These are phyloP conservation scores for Plagodis pulveraria DNA, from an alignment of 2,888 invertebrate species.

Conservation along the genomic window DNA sequence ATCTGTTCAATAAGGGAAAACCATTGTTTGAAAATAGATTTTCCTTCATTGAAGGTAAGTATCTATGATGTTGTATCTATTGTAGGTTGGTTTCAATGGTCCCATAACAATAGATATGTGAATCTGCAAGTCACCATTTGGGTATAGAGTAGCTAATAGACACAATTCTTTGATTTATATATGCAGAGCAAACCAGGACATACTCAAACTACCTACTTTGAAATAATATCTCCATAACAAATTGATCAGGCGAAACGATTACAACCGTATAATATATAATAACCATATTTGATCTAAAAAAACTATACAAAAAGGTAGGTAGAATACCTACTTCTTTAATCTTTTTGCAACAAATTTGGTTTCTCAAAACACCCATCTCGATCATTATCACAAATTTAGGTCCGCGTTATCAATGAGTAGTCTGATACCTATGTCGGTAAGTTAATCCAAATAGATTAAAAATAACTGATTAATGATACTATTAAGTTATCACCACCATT, in stretches of 20 bases:
- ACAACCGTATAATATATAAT: slow-evolving; percentile 4
- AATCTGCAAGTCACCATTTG: too few relatives aligned
- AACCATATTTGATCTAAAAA: too few relatives aligned
- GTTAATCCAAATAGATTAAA: slow-evolving; percentile 36
- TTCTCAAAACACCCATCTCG: neutral
- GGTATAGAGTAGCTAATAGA: too few relatives aligned
- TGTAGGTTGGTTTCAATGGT: neutral
- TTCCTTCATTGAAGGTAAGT: neutral
- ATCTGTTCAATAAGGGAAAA: neutral
- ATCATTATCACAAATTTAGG: slow-evolving; percentile 10
- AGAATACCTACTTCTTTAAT: too few relatives aligned
- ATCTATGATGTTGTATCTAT: too few relatives aligned
- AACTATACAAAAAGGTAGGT: too few relatives aligned
- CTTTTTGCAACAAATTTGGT: too few relatives aligned
- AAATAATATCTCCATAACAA: neutral
- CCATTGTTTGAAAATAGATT: neutral
- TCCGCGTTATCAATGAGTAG: slow-evolving; percentile 11
- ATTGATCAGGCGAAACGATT: neutral
- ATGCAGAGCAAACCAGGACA: too few relatives aligned
- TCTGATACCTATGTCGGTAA: slow-evolving; percentile 15
- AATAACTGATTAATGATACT: neutral
- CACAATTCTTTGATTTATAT: too few relatives aligned
- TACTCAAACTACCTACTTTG: too few relatives aligned
- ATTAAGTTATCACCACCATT: neutral
- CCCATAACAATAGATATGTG: too few relatives aligned